A percentile compares a stretch with the other conserved stretches of the same genome.
phyloP scores from a whole-genome alignment of 2,113 vertebrate species.

The Jacana jacana region DNA sequence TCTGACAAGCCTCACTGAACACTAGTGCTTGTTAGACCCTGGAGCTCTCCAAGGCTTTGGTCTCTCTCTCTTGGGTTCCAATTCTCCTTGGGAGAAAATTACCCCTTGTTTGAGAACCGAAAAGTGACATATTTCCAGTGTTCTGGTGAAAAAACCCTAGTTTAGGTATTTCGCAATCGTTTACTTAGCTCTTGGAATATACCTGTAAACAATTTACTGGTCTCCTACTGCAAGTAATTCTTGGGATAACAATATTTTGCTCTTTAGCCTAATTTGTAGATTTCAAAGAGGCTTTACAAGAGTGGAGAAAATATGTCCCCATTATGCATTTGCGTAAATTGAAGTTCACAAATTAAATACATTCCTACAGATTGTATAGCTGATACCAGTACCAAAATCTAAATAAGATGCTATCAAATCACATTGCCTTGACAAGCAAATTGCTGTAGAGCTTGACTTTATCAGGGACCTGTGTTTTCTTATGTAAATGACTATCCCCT shows the following conservation, averaged over 20 bases:
- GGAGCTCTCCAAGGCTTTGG: neutral
- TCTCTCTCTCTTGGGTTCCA: fast-evolving
- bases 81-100: neutral
- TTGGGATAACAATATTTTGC: neutral
- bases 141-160: neutral
- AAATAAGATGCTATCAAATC: neutral
- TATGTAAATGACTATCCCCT: neutral
- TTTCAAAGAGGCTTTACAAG: neutral
- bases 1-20: neutral
- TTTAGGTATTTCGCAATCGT: neutral
- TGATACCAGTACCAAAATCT: neutral
- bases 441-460: neutral
- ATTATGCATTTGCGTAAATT: neutral
- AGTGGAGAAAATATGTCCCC: neutral
- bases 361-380: neutral
- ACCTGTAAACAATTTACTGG: neutral
- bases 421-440: neutral
- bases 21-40: fast-evolving
- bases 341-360: neutral
- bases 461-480: neutral
- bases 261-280: neutral
- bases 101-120: neutral
- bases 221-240: neutral
- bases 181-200: neutral
- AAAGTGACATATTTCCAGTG: neutral